A percentile compares a stretch with the other conserved stretches of the same genome.
phyloP scores from a whole-genome alignment of 2,888 invertebrate species.

The Netelia melanura region DNA sequence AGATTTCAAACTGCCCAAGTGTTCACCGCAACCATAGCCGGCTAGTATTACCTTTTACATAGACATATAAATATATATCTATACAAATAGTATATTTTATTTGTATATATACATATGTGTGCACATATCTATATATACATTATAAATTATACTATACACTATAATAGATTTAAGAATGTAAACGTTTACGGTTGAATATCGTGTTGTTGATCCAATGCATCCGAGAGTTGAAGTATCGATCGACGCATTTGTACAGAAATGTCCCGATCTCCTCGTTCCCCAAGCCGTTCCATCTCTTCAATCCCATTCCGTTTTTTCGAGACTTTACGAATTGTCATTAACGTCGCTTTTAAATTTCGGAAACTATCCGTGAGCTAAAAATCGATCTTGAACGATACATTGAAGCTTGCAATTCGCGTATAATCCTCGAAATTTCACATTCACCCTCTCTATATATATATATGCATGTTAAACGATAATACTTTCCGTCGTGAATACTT shows the following conservation, averaged over 20 bases:
- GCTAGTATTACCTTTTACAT: constrained; percentile 79
- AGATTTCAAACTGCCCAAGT: constrained; percentile 83
- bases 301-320: constrained; percentile 8
- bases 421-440: constrained; percentile 16
- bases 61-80: constrained; percentile 68
- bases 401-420: constrained; percentile 2
- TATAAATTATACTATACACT: constrained; percentile 48
- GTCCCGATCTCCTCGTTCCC: constrained; percentile 5
- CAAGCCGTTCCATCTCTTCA: background rate
- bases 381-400: background rate
- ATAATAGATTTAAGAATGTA: constrained; percentile 54
- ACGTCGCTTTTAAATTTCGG: constrained; percentile 9
- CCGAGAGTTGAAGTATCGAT: constrained; percentile 38
- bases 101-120: constrained; percentile 23
- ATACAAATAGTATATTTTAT: background rate
- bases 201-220: constrained; percentile 59
- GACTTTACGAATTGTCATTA: constrained; percentile 16
- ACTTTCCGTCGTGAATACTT: constrained; percentile 23
- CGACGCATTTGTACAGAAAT: constrained; percentile 51
- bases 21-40: constrained; percentile 80
- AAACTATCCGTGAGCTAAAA: constrained; percentile 6
- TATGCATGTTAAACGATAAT: constrained; percentile 16
- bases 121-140: constrained; percentile 36
- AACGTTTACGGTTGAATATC: constrained; percentile 61
- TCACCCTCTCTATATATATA: constrained; percentile 6